Percentiles rank a stretch among this genome's conserved stretches.
Evolutionary conservation across 2,797 vertebrate genomes (phyloP).

Genomic region (Emydoidea blandingii): DNA sequence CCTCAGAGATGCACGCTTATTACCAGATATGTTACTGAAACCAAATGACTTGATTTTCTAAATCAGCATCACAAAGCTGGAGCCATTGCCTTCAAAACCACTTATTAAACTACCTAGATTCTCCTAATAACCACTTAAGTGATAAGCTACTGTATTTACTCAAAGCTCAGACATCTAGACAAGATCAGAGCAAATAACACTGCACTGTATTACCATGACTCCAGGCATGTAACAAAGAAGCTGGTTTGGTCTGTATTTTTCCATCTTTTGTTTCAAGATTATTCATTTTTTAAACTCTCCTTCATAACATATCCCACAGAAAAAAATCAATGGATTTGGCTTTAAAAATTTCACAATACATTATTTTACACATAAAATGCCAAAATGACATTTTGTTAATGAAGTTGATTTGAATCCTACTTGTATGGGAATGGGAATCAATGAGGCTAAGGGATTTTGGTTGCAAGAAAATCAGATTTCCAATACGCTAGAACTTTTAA

Average conservation of each 20-base stretch:
- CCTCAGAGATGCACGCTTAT: too few species aligned
- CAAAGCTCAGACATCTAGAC: too few species aligned
- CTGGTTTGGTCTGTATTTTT: rapidly evolving
- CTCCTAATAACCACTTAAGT: rapidly evolving
- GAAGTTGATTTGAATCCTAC: slow-evolving; percentile 20
- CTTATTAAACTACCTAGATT: background rate
- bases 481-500: slow-evolving; percentile 54
- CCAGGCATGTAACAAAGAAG: rapidly evolving
- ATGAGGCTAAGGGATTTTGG: slow-evolving; percentile 42
- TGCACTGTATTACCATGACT: rapidly evolving
- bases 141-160: rapidly evolving
- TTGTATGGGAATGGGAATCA: slow-evolving; percentile 59
- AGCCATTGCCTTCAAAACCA: background rate
- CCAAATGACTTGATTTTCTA: background rate
- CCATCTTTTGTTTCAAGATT: rapidly evolving
- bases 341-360: background rate
- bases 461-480: slow-evolving; percentile 67
- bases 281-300: rapidly evolving
- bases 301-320: background rate
- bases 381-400: background rate
- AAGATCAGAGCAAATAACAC: rapidly evolving
- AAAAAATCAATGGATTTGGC: background rate
- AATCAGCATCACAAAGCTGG: background rate
- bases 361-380: slow-evolving; percentile 3
- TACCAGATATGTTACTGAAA: background rate